Evolutionary conservation across 2,113 vertebrate species (phyloP).

Genomic region (Thunnus thynnus): DNA sequence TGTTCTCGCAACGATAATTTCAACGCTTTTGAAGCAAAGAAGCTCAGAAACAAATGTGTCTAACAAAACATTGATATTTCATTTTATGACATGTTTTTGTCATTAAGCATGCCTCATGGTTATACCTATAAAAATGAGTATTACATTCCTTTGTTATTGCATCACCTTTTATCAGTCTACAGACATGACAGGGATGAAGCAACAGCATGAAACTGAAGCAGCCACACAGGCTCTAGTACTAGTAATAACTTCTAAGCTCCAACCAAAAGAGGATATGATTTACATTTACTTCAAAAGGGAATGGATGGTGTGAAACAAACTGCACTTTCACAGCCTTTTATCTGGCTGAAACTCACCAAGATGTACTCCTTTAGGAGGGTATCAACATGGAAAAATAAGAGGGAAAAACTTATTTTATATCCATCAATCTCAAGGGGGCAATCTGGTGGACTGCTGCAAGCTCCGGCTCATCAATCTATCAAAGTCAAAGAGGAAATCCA

Average conservation of each 20-base stretch:
- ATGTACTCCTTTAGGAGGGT: constrained; percentile 51
- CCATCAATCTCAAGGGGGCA: constrained; percentile 52
- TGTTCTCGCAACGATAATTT: constrained; percentile 37
- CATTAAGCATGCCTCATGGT: background rate
- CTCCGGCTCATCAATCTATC: constrained; percentile 79
- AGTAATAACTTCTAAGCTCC: background rate
- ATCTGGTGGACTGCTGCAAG: constrained; percentile 45
- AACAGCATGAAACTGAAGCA: background rate
- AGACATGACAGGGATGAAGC: background rate
- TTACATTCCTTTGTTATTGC: constrained; percentile 5
- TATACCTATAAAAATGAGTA: background rate
- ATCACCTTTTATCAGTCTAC: background rate
- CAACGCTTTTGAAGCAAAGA: background rate
- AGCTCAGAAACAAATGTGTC: constrained; percentile 10
- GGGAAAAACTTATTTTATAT: constrained; percentile 44
- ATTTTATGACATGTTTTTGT: constrained; percentile 22
- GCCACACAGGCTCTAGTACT: background rate
- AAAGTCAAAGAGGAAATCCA: constrained; percentile 75
- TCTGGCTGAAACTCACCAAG: constrained; percentile 45
- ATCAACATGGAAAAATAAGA: constrained; percentile 50
- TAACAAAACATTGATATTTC: constrained; percentile 32
- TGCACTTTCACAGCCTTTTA: constrained; percentile 46
- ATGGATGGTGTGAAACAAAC: constrained; percentile 15
- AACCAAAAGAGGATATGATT: constrained; percentile 5
- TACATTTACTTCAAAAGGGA: constrained; percentile 16